phyloP scores from a whole-genome alignment of 1,140 invertebrate species.

The Neodiprion virginianus region DNA sequence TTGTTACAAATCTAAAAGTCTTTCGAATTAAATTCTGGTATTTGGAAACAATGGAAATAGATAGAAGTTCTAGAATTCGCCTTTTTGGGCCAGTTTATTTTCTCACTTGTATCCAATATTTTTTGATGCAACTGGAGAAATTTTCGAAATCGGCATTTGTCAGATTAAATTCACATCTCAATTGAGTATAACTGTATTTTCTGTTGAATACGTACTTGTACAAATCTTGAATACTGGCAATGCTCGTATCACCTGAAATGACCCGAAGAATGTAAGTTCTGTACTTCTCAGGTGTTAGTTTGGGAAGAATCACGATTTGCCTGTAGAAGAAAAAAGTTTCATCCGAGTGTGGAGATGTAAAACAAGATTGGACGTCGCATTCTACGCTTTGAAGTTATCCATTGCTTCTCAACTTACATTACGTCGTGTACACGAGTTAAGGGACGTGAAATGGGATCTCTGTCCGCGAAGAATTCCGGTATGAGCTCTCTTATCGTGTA shows the following conservation, averaged over 20 bases:
- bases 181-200: too few species aligned
- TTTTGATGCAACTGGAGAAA: too few species aligned
- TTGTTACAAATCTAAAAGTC: too few species aligned
- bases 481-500: constrained; percentile 55
- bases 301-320: constrained; percentile 44
- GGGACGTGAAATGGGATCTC: constrained; percentile 53
- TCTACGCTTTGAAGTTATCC: background rate
- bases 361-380: too few species aligned
- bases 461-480: constrained; percentile 56
- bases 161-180: too few species aligned
- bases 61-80: too few species aligned
- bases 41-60: too few species aligned
- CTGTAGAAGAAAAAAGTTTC: constrained; percentile 25
- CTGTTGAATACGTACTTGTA: constrained; percentile 36
- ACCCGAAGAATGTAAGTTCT: constrained; percentile 46
- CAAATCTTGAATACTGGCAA: constrained; percentile 40
- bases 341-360: background rate
- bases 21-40: too few species aligned
- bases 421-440: constrained; percentile 34
- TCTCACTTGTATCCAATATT: too few species aligned
- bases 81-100: too few species aligned
- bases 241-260: constrained; percentile 33
- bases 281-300: constrained; percentile 49
- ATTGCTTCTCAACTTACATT: constrained; percentile 20
- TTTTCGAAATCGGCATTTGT: too few species aligned